A percentile compares a stretch with the other conserved stretches of the same genome.
Evolutionary conservation across 2,113 vertebrate genomes (phyloP).

Genomic region (Alouatta palliata): DNA sequence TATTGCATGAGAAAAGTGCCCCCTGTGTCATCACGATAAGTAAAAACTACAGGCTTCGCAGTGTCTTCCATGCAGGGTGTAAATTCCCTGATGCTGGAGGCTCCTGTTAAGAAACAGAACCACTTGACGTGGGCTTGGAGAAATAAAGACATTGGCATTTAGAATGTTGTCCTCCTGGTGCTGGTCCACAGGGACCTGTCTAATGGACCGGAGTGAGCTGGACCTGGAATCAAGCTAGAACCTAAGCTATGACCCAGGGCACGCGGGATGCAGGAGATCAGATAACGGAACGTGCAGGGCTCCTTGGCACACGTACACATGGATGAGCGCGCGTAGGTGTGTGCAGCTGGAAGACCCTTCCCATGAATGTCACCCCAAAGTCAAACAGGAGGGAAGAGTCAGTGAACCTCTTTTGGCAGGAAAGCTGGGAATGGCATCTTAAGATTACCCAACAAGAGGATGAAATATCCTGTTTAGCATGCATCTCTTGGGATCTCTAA

Average conservation of each 20-base stretch:
- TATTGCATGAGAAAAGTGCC: not conserved
- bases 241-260: not conserved
- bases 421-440: not conserved
- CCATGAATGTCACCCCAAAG: not conserved
- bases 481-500: not conserved
- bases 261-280: not conserved
- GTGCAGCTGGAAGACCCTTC: not conserved
- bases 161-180: not conserved
- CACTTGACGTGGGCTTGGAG: not conserved
- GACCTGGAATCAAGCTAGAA: not conserved
- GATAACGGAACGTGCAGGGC: not conserved
- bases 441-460: not conserved
- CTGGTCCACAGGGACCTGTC: not conserved
- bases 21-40: not conserved
- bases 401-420: not conserved
- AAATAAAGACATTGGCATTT: not conserved
- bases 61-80: not conserved
- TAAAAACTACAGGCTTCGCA: not conserved
- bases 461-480: not conserved
- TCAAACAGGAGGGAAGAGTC: not conserved
- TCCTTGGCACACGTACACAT: not conserved
- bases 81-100: not conserved
- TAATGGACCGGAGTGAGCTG: not conserved
- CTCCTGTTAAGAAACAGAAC: not conserved
- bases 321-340: no score